Conservation (phyloP, 2,113 vertebrate species). For the Odontophorus gujanensis region DNA sequence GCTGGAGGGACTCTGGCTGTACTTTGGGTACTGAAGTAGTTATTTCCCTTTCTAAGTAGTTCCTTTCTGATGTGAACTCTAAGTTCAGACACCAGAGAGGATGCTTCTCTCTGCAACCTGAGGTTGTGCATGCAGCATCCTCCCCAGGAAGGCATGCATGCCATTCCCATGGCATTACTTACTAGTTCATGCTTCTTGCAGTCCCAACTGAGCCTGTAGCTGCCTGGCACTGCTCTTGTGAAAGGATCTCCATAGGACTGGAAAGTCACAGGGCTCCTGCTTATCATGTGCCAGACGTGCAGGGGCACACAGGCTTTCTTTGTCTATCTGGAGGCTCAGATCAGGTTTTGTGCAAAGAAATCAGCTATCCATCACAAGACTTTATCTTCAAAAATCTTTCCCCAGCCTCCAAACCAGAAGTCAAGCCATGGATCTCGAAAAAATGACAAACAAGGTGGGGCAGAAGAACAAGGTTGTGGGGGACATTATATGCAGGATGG, state of each 20-base stretch:
- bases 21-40: background rate
- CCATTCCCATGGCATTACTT: fast-evolving
- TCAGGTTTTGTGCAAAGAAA: background rate
- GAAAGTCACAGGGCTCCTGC: background rate
- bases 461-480: background rate
- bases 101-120: fast-evolving
- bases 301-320: background rate
- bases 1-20: background rate
- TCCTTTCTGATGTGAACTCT: background rate
- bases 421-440: background rate
- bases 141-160: fast-evolving
- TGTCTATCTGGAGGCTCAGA: background rate
- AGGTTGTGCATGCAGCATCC: fast-evolving
- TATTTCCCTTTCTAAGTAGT: background rate
- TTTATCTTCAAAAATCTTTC: background rate
- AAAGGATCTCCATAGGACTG: background rate
- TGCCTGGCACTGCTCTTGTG: background rate
- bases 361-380: background rate
- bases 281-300: fast-evolving
- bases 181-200: background rate
- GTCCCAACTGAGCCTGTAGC: no score
- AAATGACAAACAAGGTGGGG: background rate
- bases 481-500: background rate
- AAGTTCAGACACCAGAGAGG: background rate
- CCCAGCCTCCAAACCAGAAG: background rate